Percentiles rank a stretch among this genome's conserved stretches.
Evolutionary conservation across 2,797 vertebrate species (phyloP).

Genomic region (Cottoperca gobio): DNA sequence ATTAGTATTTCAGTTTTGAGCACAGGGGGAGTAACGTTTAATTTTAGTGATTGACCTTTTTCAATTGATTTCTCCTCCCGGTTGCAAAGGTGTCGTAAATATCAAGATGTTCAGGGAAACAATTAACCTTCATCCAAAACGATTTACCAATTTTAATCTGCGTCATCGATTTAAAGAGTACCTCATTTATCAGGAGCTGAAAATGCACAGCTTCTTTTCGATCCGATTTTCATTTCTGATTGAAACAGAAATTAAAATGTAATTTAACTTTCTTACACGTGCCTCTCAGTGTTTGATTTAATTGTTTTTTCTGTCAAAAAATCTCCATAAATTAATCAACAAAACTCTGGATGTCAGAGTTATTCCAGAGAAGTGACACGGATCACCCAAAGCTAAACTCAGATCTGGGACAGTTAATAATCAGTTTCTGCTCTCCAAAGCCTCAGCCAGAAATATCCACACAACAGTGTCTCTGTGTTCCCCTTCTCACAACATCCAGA

Average conservation of each 20-base stretch:
- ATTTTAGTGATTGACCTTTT: conserved; percentile 72
- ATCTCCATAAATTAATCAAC: conserved; percentile 19
- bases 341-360: conserved; percentile 2
- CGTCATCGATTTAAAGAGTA: conserved; percentile 44
- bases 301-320: conserved; percentile 15
- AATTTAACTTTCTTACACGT: conserved; percentile 8
- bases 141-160: conserved; percentile 69
- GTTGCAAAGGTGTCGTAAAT: conserved; percentile 71
- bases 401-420: conserved; percentile 42
- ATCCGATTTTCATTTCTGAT: conserved; percentile 3
- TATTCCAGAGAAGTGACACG: conserved; percentile 9
- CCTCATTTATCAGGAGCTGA: conserved; percentile 24
- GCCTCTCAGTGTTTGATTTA: conserved; percentile 6
- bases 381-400: conserved; percentile 28
- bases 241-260: conserved; percentile 6
- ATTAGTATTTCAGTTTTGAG: conserved; percentile 35
- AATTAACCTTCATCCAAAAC: conserved; percentile 70
- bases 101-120: conserved; percentile 71
- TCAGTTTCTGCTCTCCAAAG: conserved; percentile 51
- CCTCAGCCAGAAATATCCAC: conserved; percentile 42
- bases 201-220: not conserved
- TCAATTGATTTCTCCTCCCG: conserved; percentile 55
- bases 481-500: conserved; percentile 33
- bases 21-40: conserved; percentile 28
- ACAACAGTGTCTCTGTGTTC: conserved; percentile 33